Evolutionary conservation across 2,113 vertebrate genomes (phyloP).

Genomic region (Sander vitreus): DNA sequence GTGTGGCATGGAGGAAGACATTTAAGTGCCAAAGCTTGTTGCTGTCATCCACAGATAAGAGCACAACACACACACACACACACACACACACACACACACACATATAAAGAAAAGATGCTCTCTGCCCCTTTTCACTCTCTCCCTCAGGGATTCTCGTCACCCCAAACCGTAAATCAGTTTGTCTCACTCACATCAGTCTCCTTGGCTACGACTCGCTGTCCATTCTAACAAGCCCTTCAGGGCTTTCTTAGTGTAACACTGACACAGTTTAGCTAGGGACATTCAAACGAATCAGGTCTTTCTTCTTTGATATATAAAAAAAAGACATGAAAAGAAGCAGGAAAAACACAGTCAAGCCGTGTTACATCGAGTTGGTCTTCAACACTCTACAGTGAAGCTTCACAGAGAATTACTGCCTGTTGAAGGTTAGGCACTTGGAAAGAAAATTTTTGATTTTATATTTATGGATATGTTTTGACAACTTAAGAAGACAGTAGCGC

Average conservation of each 20-base stretch:
- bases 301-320: conserved; percentile 16
- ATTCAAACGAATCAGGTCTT: conserved; percentile 27
- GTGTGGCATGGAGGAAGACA: conserved; percentile 23
- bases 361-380: conserved; percentile 17
- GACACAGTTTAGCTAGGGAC: conserved; percentile 39
- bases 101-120: conserved; percentile 16
- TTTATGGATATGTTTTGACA: conserved; percentile 16
- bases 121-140: conserved; percentile 38
- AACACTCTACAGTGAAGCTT: conserved; percentile 8
- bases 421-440: conserved; percentile 1
- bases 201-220: conserved; percentile 62
- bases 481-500: conserved; percentile 20
- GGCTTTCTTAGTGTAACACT: conserved; percentile 43
- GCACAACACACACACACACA: conserved; percentile 29
- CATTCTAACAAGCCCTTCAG: conserved; percentile 68
- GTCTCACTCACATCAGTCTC: conserved; percentile 65
- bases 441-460: conserved; percentile 14
- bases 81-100: conserved; percentile 34
- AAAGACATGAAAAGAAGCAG: conserved; percentile 18
- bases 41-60: conserved; percentile 78
- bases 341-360: background rate
- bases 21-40: conserved; percentile 63
- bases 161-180: conserved; percentile 70
- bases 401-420: conserved; percentile 18
- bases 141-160: conserved; percentile 60